Evolutionary conservation across 2,888 invertebrate genomes (phyloP).

Genomic region (Ypsolopha sequella): DNA sequence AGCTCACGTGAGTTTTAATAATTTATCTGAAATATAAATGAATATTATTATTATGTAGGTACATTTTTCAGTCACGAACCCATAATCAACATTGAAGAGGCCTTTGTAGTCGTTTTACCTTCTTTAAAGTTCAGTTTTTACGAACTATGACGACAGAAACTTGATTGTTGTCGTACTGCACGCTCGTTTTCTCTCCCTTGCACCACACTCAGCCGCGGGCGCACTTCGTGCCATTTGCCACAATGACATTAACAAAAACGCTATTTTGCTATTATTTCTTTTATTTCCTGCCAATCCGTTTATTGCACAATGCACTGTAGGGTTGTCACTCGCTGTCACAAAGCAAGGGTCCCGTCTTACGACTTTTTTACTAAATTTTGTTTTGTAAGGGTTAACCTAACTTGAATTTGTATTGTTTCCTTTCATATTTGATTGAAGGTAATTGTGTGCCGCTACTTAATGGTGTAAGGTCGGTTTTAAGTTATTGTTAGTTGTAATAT

Average conservation of each 20-base stretch:
- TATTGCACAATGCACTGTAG: constrained; percentile 1
- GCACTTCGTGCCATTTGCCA: constrained; percentile 2
- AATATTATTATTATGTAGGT: too few species aligned
- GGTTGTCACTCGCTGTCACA: constrained; percentile 4
- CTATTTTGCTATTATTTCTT: constrained; percentile 5
- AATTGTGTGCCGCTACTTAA: not conserved
- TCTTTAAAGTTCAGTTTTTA: too few species aligned
- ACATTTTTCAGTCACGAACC: too few species aligned
- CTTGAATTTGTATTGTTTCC: not conserved
- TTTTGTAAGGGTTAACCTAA: constrained; percentile 2
- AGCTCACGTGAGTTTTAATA: too few species aligned
- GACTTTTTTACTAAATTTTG: constrained; percentile 2
- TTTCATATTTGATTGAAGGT: not conserved
- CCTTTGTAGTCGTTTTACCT: too few species aligned
- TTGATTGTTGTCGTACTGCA: too few species aligned
- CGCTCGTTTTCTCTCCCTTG: not conserved
- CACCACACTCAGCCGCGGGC: not conserved
- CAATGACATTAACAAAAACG: constrained; percentile 2
- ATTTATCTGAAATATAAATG: too few species aligned
- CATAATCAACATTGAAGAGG: too few species aligned
- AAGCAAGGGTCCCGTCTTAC: constrained; percentile 1
- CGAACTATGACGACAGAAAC: too few species aligned
- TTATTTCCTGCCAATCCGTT: constrained; percentile 1
- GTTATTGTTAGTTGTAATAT: too few species aligned
- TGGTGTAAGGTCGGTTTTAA: not conserved